Conservation (phyloP, 2,113 vertebrate genomes). For the Oryctolagus cuniculus region mOryCun1.1 NC_091435.1:113382001-113382500, state of each 20-base stretch:
- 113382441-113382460: background rate
- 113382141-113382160: background rate
- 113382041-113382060: background rate
- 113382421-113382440: background rate
- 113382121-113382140: background rate
- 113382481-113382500: background rate
- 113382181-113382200: background rate
- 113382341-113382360: background rate
- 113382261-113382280: background rate
- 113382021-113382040: background rate
- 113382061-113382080: background rate
- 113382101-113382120: background rate
- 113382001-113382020: background rate
- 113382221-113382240: background rate
- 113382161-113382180: background rate
- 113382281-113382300: background rate
- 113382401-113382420: background rate
- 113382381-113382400: background rate
- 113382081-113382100: background rate
- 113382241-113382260: background rate
- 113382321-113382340: background rate
- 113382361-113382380: background rate
- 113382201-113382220: background rate
- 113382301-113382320: background rate
- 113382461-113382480: background rate